phyloP scores from a whole-genome alignment of 2,797 vertebrate species.

The Caiman crocodilus region DNA sequence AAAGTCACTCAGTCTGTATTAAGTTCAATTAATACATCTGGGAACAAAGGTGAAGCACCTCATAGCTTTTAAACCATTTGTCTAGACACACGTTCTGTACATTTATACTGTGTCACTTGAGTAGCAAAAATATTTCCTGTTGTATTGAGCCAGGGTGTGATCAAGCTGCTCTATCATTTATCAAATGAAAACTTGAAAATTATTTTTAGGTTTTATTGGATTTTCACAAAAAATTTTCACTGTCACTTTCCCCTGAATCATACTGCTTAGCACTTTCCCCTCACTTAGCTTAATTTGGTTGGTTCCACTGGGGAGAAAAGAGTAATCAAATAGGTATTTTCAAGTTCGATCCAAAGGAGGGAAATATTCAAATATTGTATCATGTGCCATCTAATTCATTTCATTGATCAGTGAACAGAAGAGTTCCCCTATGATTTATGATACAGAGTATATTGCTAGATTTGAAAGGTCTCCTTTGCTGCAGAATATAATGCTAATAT shows the following conservation, averaged over 20 bases:
- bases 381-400: slow-evolving; percentile 34
- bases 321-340: neutral
- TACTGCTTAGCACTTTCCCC: neutral
- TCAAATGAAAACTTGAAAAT: neutral
- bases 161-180: slow-evolving; percentile 1
- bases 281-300: slow-evolving; percentile 3
- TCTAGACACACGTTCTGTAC: neutral
- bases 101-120: neutral
- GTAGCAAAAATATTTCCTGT: neutral
- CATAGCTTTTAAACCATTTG: slow-evolving; percentile 12
- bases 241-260: neutral
- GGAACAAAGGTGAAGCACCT: neutral
- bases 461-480: neutral
- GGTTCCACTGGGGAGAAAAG: neutral
- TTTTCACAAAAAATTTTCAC: neutral
- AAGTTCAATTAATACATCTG: slow-evolving; percentile 2
- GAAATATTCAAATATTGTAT: slow-evolving; percentile 19
- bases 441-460: neutral
- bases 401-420: slow-evolving; percentile 17
- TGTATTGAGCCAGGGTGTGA: neutral
- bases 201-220: neutral
- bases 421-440: slow-evolving; percentile 10
- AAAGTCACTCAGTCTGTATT: neutral
- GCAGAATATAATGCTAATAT: neutral
- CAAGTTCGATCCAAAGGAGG: neutral